Conservation (phyloP, 2,113 vertebrate species). For the Quiscalus mexicanus region DNA sequence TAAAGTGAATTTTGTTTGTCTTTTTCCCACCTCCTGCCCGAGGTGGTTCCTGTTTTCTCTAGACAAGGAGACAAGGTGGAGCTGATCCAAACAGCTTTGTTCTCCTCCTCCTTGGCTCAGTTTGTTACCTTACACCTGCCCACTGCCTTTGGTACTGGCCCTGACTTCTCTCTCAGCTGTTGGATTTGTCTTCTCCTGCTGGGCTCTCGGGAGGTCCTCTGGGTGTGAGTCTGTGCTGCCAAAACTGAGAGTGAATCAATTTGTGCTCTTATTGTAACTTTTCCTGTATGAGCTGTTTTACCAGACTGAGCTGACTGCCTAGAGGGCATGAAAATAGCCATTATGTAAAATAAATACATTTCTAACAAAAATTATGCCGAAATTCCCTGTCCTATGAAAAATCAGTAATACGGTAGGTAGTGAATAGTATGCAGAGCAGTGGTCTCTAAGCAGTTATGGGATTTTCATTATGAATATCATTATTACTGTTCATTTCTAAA, state of each 20-base stretch:
- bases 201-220: background rate
- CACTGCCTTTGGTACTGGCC: background rate
- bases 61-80: background rate
- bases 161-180: background rate
- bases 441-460: background rate
- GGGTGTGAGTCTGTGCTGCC: background rate
- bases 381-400: background rate
- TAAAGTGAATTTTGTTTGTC: background rate
- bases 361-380: background rate
- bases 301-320: background rate
- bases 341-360: background rate
- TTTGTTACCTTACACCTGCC: background rate
- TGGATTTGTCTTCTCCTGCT: background rate
- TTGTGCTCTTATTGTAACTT: background rate
- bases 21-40: background rate
- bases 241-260: background rate
- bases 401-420: background rate
- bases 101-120: background rate
- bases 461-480: background rate
- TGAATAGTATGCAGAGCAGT: background rate
- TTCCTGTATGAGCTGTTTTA: background rate
- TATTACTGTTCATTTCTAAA: background rate
- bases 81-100: background rate
- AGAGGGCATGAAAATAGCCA: background rate
- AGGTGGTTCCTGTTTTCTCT: accelerated